phyloP scores from a whole-genome alignment of 2,113 vertebrate species.

The Chlorodrepanis virens region DNA sequence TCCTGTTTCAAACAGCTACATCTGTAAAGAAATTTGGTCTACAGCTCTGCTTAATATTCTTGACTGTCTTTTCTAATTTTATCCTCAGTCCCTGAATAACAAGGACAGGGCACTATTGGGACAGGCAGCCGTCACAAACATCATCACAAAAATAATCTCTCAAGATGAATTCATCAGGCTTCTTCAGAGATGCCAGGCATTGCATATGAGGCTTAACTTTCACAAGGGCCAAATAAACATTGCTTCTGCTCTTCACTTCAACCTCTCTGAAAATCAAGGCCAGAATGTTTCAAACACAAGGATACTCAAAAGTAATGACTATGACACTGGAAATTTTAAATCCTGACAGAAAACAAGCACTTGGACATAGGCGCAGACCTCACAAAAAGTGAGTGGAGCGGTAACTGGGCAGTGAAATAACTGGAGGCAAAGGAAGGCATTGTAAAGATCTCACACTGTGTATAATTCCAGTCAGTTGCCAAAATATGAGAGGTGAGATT shows the following conservation, averaged over 20 bases:
- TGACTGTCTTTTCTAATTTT: not conserved
- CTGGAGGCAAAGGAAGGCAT: not conserved
- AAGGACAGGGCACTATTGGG: not conserved
- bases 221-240: not conserved
- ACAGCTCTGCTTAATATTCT: not conserved
- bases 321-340: not conserved
- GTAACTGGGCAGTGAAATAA: not conserved
- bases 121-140: not conserved
- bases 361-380: not conserved
- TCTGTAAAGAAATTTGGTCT: not conserved
- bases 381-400: not conserved
- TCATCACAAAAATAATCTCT: not conserved
- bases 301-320: not conserved
- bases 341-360: not conserved
- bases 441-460: not conserved
- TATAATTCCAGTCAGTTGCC: not conserved
- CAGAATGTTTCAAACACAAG: not conserved
- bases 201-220: not conserved
- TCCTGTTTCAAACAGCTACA: not conserved
- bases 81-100: not conserved
- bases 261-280: not conserved
- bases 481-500: not conserved
- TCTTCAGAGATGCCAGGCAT: not conserved
- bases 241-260: slow-evolving; percentile 48
- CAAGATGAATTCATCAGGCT: not conserved